Conservation (phyloP, 2,888 invertebrate species). For the Leistus spinibarbis region DNA sequence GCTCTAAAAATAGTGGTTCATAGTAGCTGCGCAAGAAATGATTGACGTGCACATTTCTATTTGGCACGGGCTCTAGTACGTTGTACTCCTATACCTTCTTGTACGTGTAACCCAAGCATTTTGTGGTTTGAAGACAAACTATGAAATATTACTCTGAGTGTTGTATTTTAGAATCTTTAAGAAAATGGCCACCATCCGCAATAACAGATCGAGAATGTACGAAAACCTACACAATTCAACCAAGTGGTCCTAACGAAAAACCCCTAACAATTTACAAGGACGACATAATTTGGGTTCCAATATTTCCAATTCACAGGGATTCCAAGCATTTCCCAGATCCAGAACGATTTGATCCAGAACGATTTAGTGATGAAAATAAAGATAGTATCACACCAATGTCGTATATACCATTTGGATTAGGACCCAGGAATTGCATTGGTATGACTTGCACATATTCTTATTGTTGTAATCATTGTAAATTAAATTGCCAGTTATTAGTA, state of each 20-base stretch:
- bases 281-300: conserved; percentile 51
- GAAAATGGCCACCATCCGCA: conserved; percentile 59
- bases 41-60: no score
- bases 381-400: conserved; percentile 55
- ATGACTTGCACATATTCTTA: not conserved
- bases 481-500: not conserved
- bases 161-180: conserved; percentile 44
- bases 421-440: conserved; percentile 60
- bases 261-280: conserved; percentile 47
- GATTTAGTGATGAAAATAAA: conserved; percentile 54
- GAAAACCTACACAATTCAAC: conserved; percentile 57
- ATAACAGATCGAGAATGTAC: conserved; percentile 59
- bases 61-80: no score
- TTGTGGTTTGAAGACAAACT: no score
- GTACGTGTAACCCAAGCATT: no score
- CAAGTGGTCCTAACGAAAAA: conserved; percentile 39
- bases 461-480: not conserved
- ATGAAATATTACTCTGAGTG: no score
- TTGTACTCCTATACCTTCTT: no score
- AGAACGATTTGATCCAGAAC: conserved; percentile 57
- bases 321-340: conserved; percentile 56
- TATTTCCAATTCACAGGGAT: conserved; percentile 56
- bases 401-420: conserved; percentile 58
- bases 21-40: no score
- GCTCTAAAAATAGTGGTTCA: no score